These are phyloP conservation scores for Lycaena phlaeas DNA, from an alignment of 2,888 invertebrate species.

Conservation along the genomic window DNA sequence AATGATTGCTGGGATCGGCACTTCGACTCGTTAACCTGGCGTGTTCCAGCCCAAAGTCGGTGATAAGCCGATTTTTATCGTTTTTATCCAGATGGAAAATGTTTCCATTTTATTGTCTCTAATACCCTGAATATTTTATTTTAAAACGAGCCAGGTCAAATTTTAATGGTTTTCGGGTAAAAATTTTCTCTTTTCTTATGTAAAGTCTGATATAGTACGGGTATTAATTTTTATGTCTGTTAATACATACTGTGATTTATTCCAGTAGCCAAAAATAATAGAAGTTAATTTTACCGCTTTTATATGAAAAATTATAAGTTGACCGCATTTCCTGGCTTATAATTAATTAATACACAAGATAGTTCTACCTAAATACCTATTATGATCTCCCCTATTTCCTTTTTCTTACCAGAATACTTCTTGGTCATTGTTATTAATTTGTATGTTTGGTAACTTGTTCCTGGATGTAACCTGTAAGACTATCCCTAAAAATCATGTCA, in stretches of 20 bases:
- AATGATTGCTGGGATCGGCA: constrained; percentile 35
- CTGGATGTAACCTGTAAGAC: too few relatives aligned
- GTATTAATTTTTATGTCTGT: background rate
- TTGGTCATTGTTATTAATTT: too few relatives aligned
- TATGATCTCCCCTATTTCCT: too few relatives aligned
- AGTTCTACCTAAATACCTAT: too few relatives aligned
- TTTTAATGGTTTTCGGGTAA: constrained; percentile 8
- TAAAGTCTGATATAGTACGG: background rate
- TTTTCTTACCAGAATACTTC: too few relatives aligned
- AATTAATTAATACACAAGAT: too few relatives aligned
- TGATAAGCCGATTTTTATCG: constrained; percentile 45
- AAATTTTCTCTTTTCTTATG: background rate
- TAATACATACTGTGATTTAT: background rate
- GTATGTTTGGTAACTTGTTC: too few relatives aligned
- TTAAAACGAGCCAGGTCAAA: constrained; percentile 7
- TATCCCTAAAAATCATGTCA: too few relatives aligned
- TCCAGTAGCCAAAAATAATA: too few relatives aligned
- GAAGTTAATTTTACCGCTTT: too few relatives aligned
- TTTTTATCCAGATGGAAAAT: constrained; percentile 28
- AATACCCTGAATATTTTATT: constrained; percentile 19
- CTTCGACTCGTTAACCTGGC: constrained; percentile 31
- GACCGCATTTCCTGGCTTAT: too few relatives aligned
- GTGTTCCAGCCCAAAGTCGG: constrained; percentile 22
- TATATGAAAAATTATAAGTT: too few relatives aligned
- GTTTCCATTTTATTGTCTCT: constrained; percentile 21